A percentile compares a stretch with the other conserved stretches of the same genome.
Evolutionary conservation across 2,888 invertebrate genomes (phyloP).

Genomic region (Brassicogethes aeneus): DNA sequence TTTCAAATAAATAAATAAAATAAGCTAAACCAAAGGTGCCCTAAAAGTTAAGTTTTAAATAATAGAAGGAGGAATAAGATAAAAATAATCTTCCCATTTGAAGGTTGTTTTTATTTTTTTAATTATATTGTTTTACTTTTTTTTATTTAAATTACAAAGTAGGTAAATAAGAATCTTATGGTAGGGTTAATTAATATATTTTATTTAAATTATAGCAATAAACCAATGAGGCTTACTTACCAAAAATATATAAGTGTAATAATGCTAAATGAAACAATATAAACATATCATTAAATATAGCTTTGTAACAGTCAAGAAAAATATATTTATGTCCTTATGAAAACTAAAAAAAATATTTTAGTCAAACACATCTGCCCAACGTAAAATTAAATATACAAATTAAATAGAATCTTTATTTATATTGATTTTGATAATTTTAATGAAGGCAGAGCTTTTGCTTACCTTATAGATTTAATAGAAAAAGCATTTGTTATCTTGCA

Average conservation of each 20-base stretch:
- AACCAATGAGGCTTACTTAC: constrained; percentile 24
- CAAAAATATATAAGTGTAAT: not conserved
- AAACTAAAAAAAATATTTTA: constrained; percentile 9
- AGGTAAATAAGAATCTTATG: constrained; percentile 22
- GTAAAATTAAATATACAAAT: constrained; percentile 15
- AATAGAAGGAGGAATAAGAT: constrained; percentile 13
- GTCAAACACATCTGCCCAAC: constrained; percentile 20
- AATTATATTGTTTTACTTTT: constrained; percentile 27
- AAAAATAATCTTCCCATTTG: not conserved
- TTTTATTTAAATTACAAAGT: constrained; percentile 30
- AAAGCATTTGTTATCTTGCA: constrained; percentile 39
- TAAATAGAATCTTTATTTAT: too few species aligned
- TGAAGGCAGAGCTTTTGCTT: constrained; percentile 33
- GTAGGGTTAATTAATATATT: constrained; percentile 22
- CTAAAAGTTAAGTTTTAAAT: constrained; percentile 56
- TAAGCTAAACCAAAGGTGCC: constrained; percentile 85
- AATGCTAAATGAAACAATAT: not conserved
- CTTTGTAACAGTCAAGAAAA: constrained; percentile 24
- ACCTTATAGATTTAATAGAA: constrained; percentile 18
- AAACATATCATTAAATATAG: constrained; percentile 15
- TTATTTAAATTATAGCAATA: constrained; percentile 11
- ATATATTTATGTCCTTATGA: constrained; percentile 12
- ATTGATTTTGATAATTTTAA: constrained; percentile 26
- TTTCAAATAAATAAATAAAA: constrained; percentile 25
- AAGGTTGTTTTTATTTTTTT: not conserved